Conservation (phyloP, 2,888 invertebrate genomes). For the Harpagoxenus sublaevis region DNA sequence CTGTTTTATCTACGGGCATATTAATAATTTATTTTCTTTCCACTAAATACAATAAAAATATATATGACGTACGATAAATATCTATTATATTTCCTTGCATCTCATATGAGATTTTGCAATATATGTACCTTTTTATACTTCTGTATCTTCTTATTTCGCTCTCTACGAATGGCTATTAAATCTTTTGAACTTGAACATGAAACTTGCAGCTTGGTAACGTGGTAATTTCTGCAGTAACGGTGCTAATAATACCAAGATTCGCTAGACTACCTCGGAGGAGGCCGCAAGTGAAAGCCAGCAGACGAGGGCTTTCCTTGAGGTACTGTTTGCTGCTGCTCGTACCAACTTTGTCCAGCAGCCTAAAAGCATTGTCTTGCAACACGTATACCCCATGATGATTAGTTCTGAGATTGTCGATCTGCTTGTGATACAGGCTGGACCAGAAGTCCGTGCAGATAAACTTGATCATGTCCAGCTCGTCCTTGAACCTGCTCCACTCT, state of each 20-base stretch:
- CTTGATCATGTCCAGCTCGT: constrained; percentile 99
- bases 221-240: constrained; percentile 98
- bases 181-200: constrained; percentile 94
- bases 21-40: constrained; percentile 16
- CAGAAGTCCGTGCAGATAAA: constrained; percentile 99
- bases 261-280: constrained; percentile 97
- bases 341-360: constrained; percentile 93
- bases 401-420: constrained; percentile 98
- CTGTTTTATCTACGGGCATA: neutral
- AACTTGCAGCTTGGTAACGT: constrained; percentile 97
- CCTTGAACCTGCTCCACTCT: constrained; percentile 97
- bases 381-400: constrained; percentile 99
- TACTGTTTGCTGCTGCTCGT: constrained; percentile 95
- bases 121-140: neutral
- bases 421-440: constrained; percentile 99
- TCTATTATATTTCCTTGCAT: neutral
- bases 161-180: constrained; percentile 55
- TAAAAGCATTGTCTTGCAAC: constrained; percentile 97
- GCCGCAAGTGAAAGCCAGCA: constrained; percentile 98
- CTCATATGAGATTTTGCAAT: neutral
- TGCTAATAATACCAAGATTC: constrained; percentile 96
- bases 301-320: constrained; percentile 95
- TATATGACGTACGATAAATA: neutral
- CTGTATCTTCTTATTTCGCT: neutral
- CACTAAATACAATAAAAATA: constrained; percentile 13